phyloP scores from a whole-genome alignment of 2,888 invertebrate genomes.

The Trilocha varians region DNA sequence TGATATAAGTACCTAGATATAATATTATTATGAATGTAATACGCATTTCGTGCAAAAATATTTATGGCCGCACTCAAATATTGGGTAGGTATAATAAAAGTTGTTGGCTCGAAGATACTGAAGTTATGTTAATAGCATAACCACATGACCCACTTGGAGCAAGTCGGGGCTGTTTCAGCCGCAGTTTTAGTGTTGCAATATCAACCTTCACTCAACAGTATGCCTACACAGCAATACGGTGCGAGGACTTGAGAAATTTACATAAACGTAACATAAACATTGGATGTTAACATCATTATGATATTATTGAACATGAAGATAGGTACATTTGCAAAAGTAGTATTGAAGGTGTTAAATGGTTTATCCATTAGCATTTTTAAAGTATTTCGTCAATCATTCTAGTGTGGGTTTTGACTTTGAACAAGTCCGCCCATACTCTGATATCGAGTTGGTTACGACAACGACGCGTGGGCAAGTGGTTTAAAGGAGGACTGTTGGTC shows the following conservation, averaged over 20 bases:
- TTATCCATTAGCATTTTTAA: slow-evolving; percentile 48
- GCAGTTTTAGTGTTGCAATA: slow-evolving; percentile 45
- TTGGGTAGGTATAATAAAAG: slow-evolving; percentile 12
- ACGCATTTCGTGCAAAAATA: too few species aligned
- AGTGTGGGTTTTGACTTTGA: slow-evolving; percentile 35
- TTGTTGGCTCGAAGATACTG: slow-evolving; percentile 30
- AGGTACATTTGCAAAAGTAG: too few species aligned
- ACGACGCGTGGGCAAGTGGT: slow-evolving; percentile 32
- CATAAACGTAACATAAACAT: neutral
- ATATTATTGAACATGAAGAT: neutral
- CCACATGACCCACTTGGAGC: slow-evolving; percentile 62
- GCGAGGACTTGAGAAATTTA: neutral
- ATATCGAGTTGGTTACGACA: slow-evolving; percentile 17
- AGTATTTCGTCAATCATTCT: slow-evolving; percentile 35
- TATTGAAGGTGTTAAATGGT: too few species aligned
- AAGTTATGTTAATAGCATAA: slow-evolving; percentile 48
- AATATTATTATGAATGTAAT: too few species aligned
- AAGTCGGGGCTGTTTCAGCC: slow-evolving; percentile 44
- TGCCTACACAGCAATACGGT: slow-evolving; percentile 3
- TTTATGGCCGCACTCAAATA: too few species aligned
- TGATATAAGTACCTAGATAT: too few species aligned
- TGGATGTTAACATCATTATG: neutral
- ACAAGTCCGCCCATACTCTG: slow-evolving; percentile 52
- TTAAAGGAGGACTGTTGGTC: slow-evolving; percentile 30
- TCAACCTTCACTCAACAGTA: slow-evolving; percentile 27